Conservation (phyloP, 2,797 vertebrate genomes). For the Parauchenoglanis ngamensis region DNA sequence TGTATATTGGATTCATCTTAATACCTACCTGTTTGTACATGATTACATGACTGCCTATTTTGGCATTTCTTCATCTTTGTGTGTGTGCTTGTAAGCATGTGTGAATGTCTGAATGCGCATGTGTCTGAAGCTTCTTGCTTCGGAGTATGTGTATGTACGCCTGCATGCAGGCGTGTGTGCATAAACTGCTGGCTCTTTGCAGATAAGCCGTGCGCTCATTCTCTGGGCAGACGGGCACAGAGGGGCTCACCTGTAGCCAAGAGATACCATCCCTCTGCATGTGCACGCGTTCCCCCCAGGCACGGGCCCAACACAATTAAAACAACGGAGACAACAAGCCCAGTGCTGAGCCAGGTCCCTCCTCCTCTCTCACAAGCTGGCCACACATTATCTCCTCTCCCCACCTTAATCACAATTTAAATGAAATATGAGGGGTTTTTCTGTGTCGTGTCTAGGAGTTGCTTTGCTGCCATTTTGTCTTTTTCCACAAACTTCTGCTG, state of each 20-base stretch:
- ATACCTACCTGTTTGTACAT: slow-evolving; percentile 25
- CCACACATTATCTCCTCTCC: slow-evolving; percentile 34
- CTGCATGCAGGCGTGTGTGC: slow-evolving; percentile 50
- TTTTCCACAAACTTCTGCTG: slow-evolving; percentile 26
- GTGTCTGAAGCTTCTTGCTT: slow-evolving; percentile 17
- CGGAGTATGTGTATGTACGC: background rate
- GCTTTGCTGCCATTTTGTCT: slow-evolving; percentile 17
- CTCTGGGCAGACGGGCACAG: slow-evolving; percentile 39
- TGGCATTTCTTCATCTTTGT: slow-evolving; percentile 19
- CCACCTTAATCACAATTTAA: slow-evolving; percentile 58
- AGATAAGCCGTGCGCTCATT: slow-evolving; percentile 72
- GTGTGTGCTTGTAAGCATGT: slow-evolving; percentile 31
- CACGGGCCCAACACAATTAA: slow-evolving; percentile 74
- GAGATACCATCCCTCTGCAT: slow-evolving; percentile 45
- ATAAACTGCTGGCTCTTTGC: slow-evolving; percentile 76
- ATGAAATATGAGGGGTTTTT: slow-evolving; percentile 56
- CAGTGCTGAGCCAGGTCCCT: slow-evolving; percentile 20
- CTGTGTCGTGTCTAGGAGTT: background rate
- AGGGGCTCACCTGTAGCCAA: slow-evolving; percentile 45
- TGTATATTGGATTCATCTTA: background rate
- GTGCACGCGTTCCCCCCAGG: slow-evolving; percentile 55
- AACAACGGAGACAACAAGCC: slow-evolving; percentile 66
- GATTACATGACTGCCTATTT: slow-evolving; percentile 28
- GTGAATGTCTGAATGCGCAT: slow-evolving; percentile 1
- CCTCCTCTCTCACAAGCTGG: slow-evolving; percentile 10